Evolutionary conservation across 2,888 invertebrate genomes (phyloP), one percentile per base, ranked within the genome.

Genomic region (Galerucella calmariensis): DNA sequence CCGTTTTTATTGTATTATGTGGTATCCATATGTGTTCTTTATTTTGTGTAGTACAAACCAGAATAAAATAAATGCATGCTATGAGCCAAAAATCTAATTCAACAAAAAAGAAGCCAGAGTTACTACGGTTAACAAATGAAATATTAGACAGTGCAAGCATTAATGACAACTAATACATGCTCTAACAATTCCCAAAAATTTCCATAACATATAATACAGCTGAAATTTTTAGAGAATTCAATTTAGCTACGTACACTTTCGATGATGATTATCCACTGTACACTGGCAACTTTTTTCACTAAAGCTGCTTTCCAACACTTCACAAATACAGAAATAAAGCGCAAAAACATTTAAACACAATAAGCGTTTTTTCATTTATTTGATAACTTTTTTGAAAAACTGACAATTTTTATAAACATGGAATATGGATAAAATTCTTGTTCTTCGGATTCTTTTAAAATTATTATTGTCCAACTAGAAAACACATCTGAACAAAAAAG

Each of bases 1-100:
- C 86, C 86, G 86, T 86, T 86, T 85, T 85, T 85, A 86, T 85
- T 85, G 85, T 81, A 78, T 69, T 65, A 67, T 73, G 66, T 41
- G 69, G 74, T 68, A 69, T 24, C 56, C 73, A 65, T 74, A 67
- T 74, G 75, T 71, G 62, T 75, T 65, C 70, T 75, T 59, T n/a
- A 69, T 73, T 76, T 71, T 74, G 76, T 76, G 79, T 81, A 78
- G 78, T 80, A 78, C 61, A 61, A 35, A 27, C 59, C 12, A 59
- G 20, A 59, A 12, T 14, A 11, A 48, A 14, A 35, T 56, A 56
- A 14, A 35, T 35, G 12, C 80, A 76, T 80, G 80, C 80, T 53
- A 65, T 62, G 71, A 71, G 72, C 63, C 24, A 59, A 63, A 59
- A 68, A 48, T 20, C 41, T 59, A 68, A 48, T 8, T 53, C 2